Evolutionary conservation across 2,888 invertebrate genomes (phyloP).

Genomic region (Coelinius sp.): DNA sequence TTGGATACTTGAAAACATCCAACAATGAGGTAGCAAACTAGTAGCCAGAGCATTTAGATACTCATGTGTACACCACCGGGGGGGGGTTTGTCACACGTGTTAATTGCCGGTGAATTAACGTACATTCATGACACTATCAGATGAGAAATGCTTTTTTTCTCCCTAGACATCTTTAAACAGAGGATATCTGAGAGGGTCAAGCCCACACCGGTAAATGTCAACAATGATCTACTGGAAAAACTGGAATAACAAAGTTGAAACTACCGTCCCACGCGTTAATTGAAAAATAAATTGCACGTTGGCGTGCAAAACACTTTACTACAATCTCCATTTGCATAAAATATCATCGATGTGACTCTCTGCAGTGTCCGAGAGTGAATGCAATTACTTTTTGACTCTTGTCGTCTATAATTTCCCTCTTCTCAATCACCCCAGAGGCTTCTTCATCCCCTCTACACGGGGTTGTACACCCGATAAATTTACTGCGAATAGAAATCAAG

Average conservation of each 20-base stretch:
- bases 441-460: not conserved
- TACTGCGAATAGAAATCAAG: slow-evolving; percentile 57
- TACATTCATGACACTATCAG: slow-evolving; percentile 8
- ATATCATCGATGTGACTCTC: not conserved
- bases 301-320: slow-evolving; percentile 10
- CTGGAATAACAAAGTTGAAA: not conserved
- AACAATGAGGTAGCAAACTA: slow-evolving; percentile 12
- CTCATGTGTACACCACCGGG: slow-evolving; percentile 16
- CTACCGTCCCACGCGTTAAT: slow-evolving; percentile 23
- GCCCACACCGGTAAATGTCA: not conserved
- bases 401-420: not conserved
- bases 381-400: slow-evolving; percentile 1
- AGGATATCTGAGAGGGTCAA: not conserved
- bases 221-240: not conserved
- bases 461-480: slow-evolving; percentile 58
- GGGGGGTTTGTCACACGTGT: slow-evolving; percentile 42
- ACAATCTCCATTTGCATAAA: not conserved
- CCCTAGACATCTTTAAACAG: not conserved
- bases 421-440: not conserved
- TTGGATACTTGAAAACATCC: slow-evolving; percentile 15
- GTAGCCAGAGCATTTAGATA: slow-evolving; percentile 37
- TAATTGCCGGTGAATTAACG: slow-evolving; percentile 46
- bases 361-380: slow-evolving; percentile 7
- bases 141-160: slow-evolving; percentile 18
- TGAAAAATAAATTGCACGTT: slow-evolving; percentile 26